A percentile compares a stretch with the other conserved stretches of the same genome.
These are phyloP conservation scores for Strigamia transsilvanica DNA, from an alignment of 2,888 invertebrate species.

Conservation along the genomic window DNA sequence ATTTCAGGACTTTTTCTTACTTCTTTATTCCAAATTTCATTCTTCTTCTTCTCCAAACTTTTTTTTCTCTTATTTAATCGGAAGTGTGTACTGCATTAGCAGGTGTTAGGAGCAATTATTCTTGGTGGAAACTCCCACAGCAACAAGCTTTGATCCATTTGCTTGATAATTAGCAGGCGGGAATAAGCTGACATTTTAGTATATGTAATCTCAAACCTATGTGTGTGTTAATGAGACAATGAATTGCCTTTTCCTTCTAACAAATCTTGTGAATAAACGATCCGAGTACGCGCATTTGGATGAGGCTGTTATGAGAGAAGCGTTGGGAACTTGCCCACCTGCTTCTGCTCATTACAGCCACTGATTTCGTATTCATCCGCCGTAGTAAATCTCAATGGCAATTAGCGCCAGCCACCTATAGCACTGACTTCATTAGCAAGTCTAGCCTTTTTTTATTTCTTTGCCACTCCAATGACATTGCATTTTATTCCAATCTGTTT, in stretches of 20 bases:
- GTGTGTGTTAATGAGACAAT: slow-evolving; percentile 39
- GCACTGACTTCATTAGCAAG: slow-evolving; percentile 47
- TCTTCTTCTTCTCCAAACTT: neutral
- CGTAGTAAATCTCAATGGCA: slow-evolving; percentile 45
- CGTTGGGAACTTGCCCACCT: slow-evolving; percentile 47
- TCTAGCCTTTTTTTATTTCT: slow-evolving; percentile 10
- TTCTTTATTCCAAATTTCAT: neutral
- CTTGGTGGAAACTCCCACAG: slow-evolving; percentile 7
- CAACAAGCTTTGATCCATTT: slow-evolving; percentile 39
- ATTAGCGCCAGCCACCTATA: slow-evolving; percentile 48
- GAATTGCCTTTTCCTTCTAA: slow-evolving; percentile 40
- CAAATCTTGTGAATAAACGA: slow-evolving; percentile 48
- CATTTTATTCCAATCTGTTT: slow-evolving; percentile 14
- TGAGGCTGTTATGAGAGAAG: slow-evolving; percentile 48
- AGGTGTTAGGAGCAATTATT: slow-evolving; percentile 38
- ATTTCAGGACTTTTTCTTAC: neutral
- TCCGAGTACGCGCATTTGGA: slow-evolving; percentile 46
- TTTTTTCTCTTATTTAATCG: neutral
- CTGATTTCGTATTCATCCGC: slow-evolving; percentile 47
- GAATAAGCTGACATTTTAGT: slow-evolving; percentile 43
- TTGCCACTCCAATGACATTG: slow-evolving; percentile 27
- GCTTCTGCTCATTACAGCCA: slow-evolving; percentile 44
- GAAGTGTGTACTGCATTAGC: neutral
- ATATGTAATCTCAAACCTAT: slow-evolving; percentile 43
- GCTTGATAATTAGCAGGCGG: slow-evolving; percentile 48